phyloP scores from a whole-genome alignment of 1,140 invertebrate species.

The Diachasma alloeum region DNA sequence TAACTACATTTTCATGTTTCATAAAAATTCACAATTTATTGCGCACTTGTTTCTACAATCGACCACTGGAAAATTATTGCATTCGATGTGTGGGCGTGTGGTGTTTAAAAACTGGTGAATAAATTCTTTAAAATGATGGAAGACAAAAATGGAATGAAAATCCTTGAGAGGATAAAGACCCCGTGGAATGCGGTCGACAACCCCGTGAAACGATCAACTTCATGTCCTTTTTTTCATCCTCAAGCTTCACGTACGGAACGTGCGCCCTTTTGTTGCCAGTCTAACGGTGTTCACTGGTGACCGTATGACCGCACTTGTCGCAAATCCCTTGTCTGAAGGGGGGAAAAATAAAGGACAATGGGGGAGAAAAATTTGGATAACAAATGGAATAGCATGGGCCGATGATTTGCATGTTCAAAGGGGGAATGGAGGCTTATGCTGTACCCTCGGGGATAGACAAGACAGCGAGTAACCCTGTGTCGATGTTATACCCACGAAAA shows the following conservation, averaged over 20 bases:
- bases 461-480: constrained; percentile 5
- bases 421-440: not conserved
- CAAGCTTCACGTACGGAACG: not conserved
- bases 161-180: constrained; percentile 8
- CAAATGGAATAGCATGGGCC: not conserved
- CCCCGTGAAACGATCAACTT: not conserved
- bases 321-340: not conserved
- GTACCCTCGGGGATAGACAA: not conserved
- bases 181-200: constrained; percentile 19
- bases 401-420: constrained; percentile 14
- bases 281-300: not conserved
- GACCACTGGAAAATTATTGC: not conserved
- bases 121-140: not conserved
- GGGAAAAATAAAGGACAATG: not conserved
- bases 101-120: not conserved
- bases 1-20: constrained; percentile 19
- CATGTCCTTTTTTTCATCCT: not conserved
- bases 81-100: not conserved
- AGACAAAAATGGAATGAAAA: not conserved
- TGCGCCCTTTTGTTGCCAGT: not conserved
- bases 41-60: constrained; percentile 2
- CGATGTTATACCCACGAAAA: constrained; percentile 48
- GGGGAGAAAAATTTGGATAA: not conserved
- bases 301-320: not conserved
- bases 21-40: not conserved